Conservation (phyloP, 2,888 invertebrate species). For the Amiota minor region DNA sequence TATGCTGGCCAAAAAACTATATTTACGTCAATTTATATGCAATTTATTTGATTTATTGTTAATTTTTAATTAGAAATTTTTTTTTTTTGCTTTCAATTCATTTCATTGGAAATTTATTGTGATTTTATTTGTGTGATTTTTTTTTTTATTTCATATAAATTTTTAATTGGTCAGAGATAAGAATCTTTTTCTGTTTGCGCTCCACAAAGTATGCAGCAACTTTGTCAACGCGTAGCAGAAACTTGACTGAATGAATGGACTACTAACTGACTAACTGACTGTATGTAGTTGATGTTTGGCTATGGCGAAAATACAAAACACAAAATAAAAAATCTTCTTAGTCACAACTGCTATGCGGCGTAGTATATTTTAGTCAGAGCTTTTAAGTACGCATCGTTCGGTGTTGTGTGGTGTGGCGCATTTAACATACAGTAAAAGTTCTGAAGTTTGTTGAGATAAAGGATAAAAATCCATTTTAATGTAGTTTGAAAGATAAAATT, state of each 20-base stretch:
- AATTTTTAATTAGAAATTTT: slow-evolving; percentile 1
- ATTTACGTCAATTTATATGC: neutral
- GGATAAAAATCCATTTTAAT: too few species aligned
- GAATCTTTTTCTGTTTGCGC: neutral
- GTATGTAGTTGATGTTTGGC: too few species aligned
- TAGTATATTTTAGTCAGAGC: slow-evolving; percentile 7
- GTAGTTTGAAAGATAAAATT: too few species aligned
- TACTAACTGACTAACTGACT: slow-evolving; percentile 33
- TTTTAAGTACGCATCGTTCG: neutral
- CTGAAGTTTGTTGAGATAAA: too few species aligned
- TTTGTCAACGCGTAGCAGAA: slow-evolving; percentile 58
- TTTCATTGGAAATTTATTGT: too few species aligned
- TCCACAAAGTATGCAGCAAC: slow-evolving; percentile 42
- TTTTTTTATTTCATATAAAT: slow-evolving; percentile 13
- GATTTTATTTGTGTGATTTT: neutral
- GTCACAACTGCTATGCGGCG: slow-evolving; percentile 39
- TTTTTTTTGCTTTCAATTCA: too few species aligned
- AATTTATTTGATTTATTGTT: slow-evolving; percentile 1
- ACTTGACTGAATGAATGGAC: slow-evolving; percentile 62
- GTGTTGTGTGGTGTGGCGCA: neutral
- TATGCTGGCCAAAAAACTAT: slow-evolving; percentile 3
- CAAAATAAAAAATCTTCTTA: slow-evolving; percentile 50
- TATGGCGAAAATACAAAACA: too few species aligned
- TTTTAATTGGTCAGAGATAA: slow-evolving; percentile 38
- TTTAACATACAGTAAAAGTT: neutral